Conservation (phyloP, 2,888 invertebrate genomes). For the Polydrusus cervinus region DNA sequence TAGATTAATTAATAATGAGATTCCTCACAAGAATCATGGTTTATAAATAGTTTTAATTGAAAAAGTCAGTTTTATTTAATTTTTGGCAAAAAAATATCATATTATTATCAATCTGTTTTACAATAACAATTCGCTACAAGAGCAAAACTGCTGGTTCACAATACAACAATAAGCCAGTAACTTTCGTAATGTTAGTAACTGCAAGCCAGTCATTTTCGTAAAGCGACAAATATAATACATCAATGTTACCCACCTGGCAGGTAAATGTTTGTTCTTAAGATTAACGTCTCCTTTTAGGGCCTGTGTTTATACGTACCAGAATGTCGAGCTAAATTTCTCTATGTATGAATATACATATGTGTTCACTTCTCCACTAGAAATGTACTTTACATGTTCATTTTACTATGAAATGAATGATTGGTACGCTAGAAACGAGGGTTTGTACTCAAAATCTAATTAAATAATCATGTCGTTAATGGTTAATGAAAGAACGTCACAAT, state of each 20-base stretch:
- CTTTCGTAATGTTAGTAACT: slow-evolving; percentile 15
- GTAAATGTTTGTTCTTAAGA: slow-evolving; percentile 50
- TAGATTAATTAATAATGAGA: too few relatives aligned
- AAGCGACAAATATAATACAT: slow-evolving; percentile 48
- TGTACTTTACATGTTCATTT: slow-evolving; percentile 4
- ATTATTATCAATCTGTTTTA: too few relatives aligned
- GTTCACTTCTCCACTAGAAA: slow-evolving; percentile 20
- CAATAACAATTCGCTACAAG: too few relatives aligned
- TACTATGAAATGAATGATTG: slow-evolving; percentile 9
- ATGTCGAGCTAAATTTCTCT: slow-evolving; percentile 39
- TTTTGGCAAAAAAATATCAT: too few relatives aligned
- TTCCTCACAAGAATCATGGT: too few relatives aligned
- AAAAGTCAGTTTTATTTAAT: too few relatives aligned
- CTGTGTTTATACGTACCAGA: slow-evolving; percentile 39
- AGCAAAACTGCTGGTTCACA: too few relatives aligned
- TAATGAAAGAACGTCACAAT: too few relatives aligned
- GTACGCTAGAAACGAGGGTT: not conserved
- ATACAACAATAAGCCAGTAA: slow-evolving; percentile 30
- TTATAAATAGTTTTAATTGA: too few relatives aligned
- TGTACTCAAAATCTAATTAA: not conserved
- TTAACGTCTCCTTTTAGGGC: slow-evolving; percentile 50
- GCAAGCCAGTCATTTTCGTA: slow-evolving; percentile 42
- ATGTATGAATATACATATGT: slow-evolving; percentile 23
- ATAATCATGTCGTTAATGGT: too few relatives aligned
- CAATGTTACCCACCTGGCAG: slow-evolving; percentile 46